Base-by-base conservation (phyloP, 2,888 invertebrate species). In the Agrotis puta region DNA sequence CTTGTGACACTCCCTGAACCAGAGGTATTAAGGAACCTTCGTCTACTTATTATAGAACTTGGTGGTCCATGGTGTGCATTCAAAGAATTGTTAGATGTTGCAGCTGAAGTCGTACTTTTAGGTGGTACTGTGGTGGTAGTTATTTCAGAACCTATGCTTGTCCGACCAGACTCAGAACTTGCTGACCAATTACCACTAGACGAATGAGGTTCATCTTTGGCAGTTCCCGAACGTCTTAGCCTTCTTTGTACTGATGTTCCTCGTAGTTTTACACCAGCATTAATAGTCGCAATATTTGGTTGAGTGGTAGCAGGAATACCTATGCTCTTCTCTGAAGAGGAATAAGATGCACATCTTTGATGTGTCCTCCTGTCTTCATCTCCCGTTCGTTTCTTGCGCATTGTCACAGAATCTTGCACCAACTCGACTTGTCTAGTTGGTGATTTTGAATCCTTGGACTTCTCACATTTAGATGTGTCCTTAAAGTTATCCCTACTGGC, bases 131-230 rank as follows among this genome's bases (percentile, higher is more conserved):
- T 97, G 9, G 97, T 97, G 1, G 96, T 96, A 73, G 98, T 97
- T 61, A 98, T 98, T 95, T 98, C 98, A 62, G 98, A 98, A 77
- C 98, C 98, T 74, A 98, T 98, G 67, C 98, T 98, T 7, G 98
- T 98, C 76, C 98, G 96, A 24, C 98, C 98, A 66, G 98, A 98
- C 92, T 98, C 98, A 0, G 98, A 98, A 89, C 98, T 99, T 2
- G 98, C 99, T 83, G 98, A 98, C 99, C 99, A 99, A 93, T 99
- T 99, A 51, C 99, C 99, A 87, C 98, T 98, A 18, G 98, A 98
- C 2, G 98, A 98, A 93, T 98, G 98, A 48, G 98, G 98, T 88
- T 98, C 98, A 79, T 98, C 98, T 91, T 97, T 98, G 57, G 96
- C 97, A 58, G 96, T 93, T 22, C 97, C 97, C 50, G 97, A 97